Conservation (phyloP, 2,888 invertebrate species). For the Dyspetes luteomarginatus region DNA sequence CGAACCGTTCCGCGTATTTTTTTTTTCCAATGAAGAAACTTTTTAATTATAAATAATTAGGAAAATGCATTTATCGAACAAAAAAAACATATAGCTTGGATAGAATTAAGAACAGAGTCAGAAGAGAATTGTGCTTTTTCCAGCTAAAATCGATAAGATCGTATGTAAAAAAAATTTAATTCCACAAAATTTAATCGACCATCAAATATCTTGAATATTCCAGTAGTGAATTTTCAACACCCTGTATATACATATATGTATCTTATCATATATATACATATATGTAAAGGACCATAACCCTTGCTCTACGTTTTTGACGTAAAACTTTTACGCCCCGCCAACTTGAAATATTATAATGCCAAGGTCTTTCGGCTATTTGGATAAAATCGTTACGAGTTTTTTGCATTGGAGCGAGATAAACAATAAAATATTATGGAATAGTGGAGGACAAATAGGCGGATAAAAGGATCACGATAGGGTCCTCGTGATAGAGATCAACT, state of each 20-base stretch:
- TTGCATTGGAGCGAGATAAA: neutral
- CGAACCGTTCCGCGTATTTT: too few relatives aligned
- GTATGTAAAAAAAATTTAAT: too few relatives aligned
- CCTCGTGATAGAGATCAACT: slow-evolving; percentile 37
- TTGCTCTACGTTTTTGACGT: slow-evolving; percentile 7
- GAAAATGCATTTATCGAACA: too few relatives aligned
- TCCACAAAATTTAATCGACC: too few relatives aligned
- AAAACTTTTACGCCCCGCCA: slow-evolving; percentile 35
- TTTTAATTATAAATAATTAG: too few relatives aligned
- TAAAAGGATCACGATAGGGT: slow-evolving; percentile 18
- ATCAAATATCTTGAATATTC: too few relatives aligned
- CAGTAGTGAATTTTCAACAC: neutral
- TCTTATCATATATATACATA: neutral
- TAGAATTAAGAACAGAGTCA: too few relatives aligned
- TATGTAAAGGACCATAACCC: too few relatives aligned
- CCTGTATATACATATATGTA: neutral
- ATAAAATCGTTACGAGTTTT: slow-evolving; percentile 28
- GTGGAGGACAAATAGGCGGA: slow-evolving; percentile 14
- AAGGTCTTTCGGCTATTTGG: slow-evolving; percentile 43
- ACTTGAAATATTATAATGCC: slow-evolving; percentile 33
- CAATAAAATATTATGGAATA: slow-evolving; percentile 26
- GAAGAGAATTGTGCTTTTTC: too few relatives aligned
- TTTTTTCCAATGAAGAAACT: too few relatives aligned
- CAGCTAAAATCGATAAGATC: too few relatives aligned
- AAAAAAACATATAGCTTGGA: too few relatives aligned